Conservation (phyloP, 2,113 vertebrate species). For the Dryoscopus gambensis region DNA sequence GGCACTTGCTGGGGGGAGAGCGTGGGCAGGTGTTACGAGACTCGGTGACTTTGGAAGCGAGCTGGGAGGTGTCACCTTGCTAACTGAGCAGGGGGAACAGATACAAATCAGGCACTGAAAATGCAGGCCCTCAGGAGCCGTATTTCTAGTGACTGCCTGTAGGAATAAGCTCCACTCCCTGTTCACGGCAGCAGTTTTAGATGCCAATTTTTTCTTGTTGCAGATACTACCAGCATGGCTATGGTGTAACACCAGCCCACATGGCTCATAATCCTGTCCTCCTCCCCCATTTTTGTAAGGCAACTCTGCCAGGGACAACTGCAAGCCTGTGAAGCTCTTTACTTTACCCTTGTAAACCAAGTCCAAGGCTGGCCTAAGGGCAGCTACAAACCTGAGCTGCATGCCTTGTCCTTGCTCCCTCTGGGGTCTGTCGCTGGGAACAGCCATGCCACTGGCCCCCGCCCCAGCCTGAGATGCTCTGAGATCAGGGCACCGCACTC, state of each 20-base stretch:
- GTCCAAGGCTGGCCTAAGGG: not conserved
- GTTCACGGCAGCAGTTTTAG: not conserved
- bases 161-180: conserved; percentile 32
- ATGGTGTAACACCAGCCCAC: conserved; percentile 46
- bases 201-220: conserved; percentile 16
- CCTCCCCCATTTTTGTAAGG: not conserved
- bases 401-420: not conserved
- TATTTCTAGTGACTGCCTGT: not conserved
- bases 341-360: not conserved
- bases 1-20: not conserved
- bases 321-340: not conserved
- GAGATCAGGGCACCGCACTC: rapidly evolving
- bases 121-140: not conserved
- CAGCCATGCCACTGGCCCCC: not conserved
- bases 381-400: not conserved
- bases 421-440: not conserved
- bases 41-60: not conserved
- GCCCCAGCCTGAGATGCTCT: not conserved
- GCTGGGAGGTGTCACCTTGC: conserved; percentile 31
- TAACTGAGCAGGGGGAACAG: not conserved
- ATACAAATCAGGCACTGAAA: not conserved
- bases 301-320: not conserved
- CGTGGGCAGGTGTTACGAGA: conserved; percentile 35
- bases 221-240: conserved; percentile 59
- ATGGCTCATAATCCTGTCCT: conserved; percentile 4